These are phyloP conservation scores for Phasia obesa DNA, from an alignment of 2,888 invertebrate species.

Conservation along the genomic window DNA sequence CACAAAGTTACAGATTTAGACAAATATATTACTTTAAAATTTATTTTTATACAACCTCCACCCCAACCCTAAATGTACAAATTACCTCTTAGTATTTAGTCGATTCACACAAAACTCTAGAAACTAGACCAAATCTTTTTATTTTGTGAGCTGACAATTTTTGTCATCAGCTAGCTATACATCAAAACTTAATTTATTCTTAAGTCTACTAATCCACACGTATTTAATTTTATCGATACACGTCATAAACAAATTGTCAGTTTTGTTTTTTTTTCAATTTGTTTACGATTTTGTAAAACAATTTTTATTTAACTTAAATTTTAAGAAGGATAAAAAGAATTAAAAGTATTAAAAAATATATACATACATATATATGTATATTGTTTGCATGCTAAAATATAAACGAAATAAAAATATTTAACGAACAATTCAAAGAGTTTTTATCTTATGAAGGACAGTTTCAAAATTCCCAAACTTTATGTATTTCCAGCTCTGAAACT, in stretches of 20 bases:
- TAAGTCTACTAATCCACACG: conserved; percentile 46
- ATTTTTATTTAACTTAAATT: conserved; percentile 15
- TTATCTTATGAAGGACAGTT: no score
- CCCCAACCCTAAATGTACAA: conserved; percentile 65
- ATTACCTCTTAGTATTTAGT: conserved; percentile 66
- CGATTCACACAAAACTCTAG: conserved; percentile 26
- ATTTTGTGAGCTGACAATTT: conserved; percentile 20
- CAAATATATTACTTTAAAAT: conserved; percentile 28
- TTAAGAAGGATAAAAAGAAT: conserved; percentile 1
- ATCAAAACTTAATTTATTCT: conserved; percentile 50
- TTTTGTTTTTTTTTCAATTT: background rate
- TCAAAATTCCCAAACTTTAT: no score
- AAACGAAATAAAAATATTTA: conserved; percentile 39
- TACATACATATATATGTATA: conserved; percentile 7
- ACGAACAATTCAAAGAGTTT: background rate
- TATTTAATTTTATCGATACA: conserved; percentile 48
- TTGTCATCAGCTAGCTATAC: conserved; percentile 52
- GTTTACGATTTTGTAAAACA: conserved; percentile 29
- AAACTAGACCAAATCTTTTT: conserved; percentile 21
- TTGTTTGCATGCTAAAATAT: conserved; percentile 40
- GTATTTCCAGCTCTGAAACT: no score
- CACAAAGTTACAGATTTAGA: background rate
- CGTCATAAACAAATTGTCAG: background rate
- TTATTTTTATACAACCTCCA: conserved; percentile 34
- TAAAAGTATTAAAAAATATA: conserved; percentile 6